Conservation (phyloP, 2,113 vertebrate species). For the Hystrix cristata region DNA sequence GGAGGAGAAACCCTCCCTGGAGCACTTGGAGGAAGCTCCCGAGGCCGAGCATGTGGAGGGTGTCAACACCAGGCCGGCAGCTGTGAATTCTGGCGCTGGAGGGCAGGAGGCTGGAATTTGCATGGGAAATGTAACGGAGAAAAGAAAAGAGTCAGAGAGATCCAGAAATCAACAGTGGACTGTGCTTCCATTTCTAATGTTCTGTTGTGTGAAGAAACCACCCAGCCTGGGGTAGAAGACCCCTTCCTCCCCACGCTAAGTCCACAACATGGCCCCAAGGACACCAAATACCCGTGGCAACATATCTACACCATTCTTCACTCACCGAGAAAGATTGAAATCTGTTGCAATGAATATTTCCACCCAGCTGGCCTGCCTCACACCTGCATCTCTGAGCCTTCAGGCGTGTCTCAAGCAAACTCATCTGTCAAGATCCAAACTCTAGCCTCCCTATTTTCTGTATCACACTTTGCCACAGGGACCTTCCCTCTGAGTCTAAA, state of each 20-base stretch:
- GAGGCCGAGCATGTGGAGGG: rapidly evolving
- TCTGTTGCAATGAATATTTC: too few species aligned
- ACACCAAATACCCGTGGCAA: neutral
- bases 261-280: neutral
- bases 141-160: neutral
- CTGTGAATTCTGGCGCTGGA: neutral
- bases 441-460: neutral
- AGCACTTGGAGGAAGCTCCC: neutral
- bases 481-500: neutral
- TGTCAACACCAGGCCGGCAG: too few species aligned
- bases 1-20: neutral
- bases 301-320: too few species aligned
- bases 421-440: neutral
- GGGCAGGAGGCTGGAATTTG: neutral
- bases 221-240: neutral
- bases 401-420: neutral
- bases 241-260: neutral
- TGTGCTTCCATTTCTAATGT: neutral
- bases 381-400: neutral
- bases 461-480: neutral
- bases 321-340: neutral
- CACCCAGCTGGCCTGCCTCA: neutral
- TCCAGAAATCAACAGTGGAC: neutral
- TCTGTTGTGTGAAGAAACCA: neutral
- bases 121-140: neutral